Evolutionary conservation across 2,113 vertebrate species (phyloP).

Genomic region (Uria aalge): DNA sequence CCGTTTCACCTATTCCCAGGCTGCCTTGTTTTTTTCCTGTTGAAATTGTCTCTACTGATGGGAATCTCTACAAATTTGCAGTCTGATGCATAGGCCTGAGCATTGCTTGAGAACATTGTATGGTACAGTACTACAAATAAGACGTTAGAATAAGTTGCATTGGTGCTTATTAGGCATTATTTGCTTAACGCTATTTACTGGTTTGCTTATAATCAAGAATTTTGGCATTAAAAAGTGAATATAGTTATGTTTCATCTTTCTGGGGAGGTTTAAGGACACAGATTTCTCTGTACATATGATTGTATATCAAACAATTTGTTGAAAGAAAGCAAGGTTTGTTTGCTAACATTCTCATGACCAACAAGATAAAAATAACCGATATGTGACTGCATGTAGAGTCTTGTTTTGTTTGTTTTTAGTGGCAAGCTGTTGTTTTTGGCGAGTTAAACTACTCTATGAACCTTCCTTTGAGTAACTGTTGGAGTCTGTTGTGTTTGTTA

Average conservation of each 20-base stretch:
- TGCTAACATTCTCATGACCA: background rate
- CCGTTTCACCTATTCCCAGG: background rate
- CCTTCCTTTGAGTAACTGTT: background rate
- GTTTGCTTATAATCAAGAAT: background rate
- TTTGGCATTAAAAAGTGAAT: background rate
- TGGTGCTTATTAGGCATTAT: background rate
- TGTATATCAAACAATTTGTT: background rate
- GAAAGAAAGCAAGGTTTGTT: slow-evolving; percentile 2
- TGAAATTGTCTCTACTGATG: background rate
- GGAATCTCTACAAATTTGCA: background rate
- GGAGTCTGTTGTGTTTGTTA: background rate
- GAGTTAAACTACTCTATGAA: background rate
- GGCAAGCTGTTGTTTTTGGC: slow-evolving; percentile 43
- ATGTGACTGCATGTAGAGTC: background rate
- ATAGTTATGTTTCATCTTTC: background rate
- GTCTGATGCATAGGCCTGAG: background rate
- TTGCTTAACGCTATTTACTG: background rate
- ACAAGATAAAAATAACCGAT: slow-evolving; percentile 24
- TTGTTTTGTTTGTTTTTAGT: slow-evolving; percentile 26
- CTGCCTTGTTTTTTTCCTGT: background rate
- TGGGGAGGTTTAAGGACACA: background rate
- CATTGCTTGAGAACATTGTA: background rate
- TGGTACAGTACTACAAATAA: background rate
- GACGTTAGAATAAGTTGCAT: background rate
- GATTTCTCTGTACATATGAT: background rate